phyloP scores from a whole-genome alignment of 1,140 invertebrate species.

The Hycleus cichorii region DNA sequence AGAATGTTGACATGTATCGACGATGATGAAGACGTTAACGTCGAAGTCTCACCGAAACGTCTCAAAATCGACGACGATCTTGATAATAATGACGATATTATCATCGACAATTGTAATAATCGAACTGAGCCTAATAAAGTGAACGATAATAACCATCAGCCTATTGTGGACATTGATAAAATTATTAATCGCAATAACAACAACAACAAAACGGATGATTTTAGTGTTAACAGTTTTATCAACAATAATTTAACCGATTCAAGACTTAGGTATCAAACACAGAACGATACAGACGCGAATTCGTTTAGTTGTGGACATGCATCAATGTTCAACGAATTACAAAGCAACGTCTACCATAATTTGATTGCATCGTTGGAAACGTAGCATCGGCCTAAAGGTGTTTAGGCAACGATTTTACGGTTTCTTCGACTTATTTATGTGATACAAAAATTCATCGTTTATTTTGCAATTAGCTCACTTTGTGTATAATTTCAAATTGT shows the following conservation, averaged over 20 bases:
- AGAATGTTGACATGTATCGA: conserved; percentile 60
- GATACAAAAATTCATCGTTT: not conserved
- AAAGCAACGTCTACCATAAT: conserved; percentile 52
- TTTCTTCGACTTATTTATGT: conserved; percentile 5
- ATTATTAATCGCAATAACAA: not conserved
- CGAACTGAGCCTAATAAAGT: not conserved
- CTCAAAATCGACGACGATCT: conserved; percentile 26
- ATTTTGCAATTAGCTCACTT: too few species aligned
- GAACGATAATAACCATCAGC: not conserved
- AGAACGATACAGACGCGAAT: conserved; percentile 29
- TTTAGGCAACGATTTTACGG: conserved; percentile 10
- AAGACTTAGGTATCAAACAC: conserved; percentile 19
- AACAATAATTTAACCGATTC: conserved; percentile 32
- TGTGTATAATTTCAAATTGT: too few species aligned
- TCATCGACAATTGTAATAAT: not conserved
- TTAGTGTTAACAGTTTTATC: conserved; percentile 21
- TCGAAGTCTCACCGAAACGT: conserved; percentile 33
- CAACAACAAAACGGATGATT: conserved; percentile 14
- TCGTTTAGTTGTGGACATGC: conserved; percentile 49
- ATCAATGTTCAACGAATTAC: conserved; percentile 51
- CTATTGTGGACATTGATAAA: not conserved
- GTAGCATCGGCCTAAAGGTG: conserved; percentile 35
- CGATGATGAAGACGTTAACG: conserved; percentile 46
- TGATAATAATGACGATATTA: not conserved
- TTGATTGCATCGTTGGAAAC: conserved; percentile 52